Percentiles rank a stretch among this genome's conserved stretches.
Conservation (phyloP, 2,888 invertebrate genomes). For the Ypsolopha scabrella region DNA sequence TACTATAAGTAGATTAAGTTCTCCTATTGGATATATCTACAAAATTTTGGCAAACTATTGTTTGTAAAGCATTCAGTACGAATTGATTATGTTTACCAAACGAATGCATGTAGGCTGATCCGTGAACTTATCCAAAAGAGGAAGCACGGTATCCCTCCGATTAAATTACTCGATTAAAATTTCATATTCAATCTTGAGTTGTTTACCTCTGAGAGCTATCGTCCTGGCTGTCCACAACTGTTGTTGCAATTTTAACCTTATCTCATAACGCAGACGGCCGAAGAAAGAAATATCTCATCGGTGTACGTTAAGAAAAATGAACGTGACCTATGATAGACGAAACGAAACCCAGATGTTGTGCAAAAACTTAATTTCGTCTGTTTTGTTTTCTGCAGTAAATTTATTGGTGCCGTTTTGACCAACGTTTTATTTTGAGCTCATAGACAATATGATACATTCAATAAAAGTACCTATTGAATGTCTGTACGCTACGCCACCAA, state of each 20-base stretch:
- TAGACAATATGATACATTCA: too few relatives aligned
- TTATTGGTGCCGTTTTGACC: background rate
- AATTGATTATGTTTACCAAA: background rate
- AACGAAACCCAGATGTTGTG: conserved; percentile 12
- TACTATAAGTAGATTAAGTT: too few relatives aligned
- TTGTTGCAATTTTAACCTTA: conserved; percentile 7
- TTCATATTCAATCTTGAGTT: conserved; percentile 84
- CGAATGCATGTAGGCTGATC: conserved; percentile 17
- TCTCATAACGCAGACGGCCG: conserved; percentile 5
- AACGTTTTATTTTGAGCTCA: background rate
- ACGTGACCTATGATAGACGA: conserved; percentile 16
- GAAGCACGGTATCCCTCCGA: conserved; percentile 56
- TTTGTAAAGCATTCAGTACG: too few relatives aligned
- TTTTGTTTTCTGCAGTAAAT: too few relatives aligned
- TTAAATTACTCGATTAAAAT: conserved; percentile 81
- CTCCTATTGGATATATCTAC: too few relatives aligned
- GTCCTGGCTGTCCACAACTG: conserved; percentile 7
- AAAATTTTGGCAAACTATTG: too few relatives aligned
- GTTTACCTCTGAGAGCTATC: conserved; percentile 71
- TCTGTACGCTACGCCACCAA: too few relatives aligned
- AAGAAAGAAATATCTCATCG: conserved; percentile 9
- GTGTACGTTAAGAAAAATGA: conserved; percentile 27
- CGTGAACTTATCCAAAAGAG: conserved; percentile 36
- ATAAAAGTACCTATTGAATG: too few relatives aligned
- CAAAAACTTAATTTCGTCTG: conserved; percentile 6